These are phyloP conservation scores for Melanotaenia pygmaea DNA, from an alignment of 2,797 vertebrate species.

Conservation along the genomic window DNA sequence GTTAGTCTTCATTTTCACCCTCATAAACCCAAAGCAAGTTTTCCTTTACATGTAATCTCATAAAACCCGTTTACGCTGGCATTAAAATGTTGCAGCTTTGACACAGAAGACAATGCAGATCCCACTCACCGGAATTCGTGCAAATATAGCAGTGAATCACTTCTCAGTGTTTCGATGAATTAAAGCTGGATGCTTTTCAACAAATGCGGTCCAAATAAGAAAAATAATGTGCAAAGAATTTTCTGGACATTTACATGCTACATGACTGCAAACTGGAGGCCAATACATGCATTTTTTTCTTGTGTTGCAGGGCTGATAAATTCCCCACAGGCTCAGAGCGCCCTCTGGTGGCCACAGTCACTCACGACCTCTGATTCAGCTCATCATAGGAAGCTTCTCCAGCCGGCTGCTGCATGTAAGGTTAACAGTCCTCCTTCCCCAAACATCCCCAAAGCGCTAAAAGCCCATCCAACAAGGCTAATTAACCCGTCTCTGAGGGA, in stretches of 20 bases:
- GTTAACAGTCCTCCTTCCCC: neutral
- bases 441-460: conserved; percentile 23
- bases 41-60: neutral
- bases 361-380: too few species aligned
- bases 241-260: conserved; percentile 46
- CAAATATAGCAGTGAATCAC: conserved; percentile 50
- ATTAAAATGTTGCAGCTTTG: neutral
- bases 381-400: too few species aligned
- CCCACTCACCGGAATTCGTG: conserved; percentile 49
- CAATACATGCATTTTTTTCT: conserved; percentile 3
- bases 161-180: neutral
- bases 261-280: conserved; percentile 50
- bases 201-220: conserved; percentile 14
- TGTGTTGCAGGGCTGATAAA: neutral
- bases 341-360: conserved; percentile 45
- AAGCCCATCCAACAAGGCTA: conserved; percentile 25
- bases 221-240: conserved; percentile 6
- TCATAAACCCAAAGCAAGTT: neutral
- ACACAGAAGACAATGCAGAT: neutral
- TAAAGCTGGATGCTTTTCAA: conserved; percentile 7
- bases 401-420: neutral
- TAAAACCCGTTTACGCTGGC: neutral
- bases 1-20: neutral
- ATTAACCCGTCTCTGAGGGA: conserved; percentile 33
- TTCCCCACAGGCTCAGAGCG: conserved; percentile 24